Evolutionary conservation across 37 sponge, comb jelly and placozoan genomes (phyloP).

Genomic region (Lycopodina hypogea): DNA sequence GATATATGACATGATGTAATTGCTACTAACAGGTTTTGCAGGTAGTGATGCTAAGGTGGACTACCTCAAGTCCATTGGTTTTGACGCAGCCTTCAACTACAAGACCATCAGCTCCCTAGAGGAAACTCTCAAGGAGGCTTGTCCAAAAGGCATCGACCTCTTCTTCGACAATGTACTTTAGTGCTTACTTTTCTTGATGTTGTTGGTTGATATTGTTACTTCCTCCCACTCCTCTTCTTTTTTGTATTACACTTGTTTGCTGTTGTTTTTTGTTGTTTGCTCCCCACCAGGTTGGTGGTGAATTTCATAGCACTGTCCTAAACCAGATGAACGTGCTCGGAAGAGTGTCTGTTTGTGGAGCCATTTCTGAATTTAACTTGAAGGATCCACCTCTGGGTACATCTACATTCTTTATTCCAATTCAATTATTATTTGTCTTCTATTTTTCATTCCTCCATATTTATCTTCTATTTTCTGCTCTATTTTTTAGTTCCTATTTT

Average conservation of each 20-base stretch:
- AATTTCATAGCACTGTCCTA: slow-evolving; percentile 55
- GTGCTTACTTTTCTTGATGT: background rate
- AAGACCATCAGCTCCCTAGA: slow-evolving; percentile 69
- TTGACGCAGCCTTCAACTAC: slow-evolving; percentile 92
- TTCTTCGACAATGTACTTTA: slow-evolving; percentile 86
- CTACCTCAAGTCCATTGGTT: slow-evolving; percentile 61
- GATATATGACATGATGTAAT: no score
- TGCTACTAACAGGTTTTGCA: slow-evolving; percentile 57
- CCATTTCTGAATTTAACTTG: slow-evolving; percentile 73
- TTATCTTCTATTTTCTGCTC: no score
- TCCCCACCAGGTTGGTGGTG: no score
- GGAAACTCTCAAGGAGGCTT: slow-evolving; percentile 63
- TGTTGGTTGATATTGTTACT: background rate
- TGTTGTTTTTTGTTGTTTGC: no score
- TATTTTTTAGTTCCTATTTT: no score
- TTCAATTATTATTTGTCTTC: no score
- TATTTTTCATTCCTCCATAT: no score
- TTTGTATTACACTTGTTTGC: no score
- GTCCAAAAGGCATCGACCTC: slow-evolving; percentile 83
- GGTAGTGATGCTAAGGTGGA: slow-evolving; percentile 84
- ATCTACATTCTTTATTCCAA: no score
- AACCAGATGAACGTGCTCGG: slow-evolving; percentile 72
- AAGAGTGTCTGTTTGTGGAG: slow-evolving; percentile 74
- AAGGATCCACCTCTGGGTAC: no score
- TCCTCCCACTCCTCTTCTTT: no score